These are phyloP conservation scores for Sebastes vulpes DNA, from an alignment of 2,797 vertebrate genomes.

Conservation along the genomic window DNA sequence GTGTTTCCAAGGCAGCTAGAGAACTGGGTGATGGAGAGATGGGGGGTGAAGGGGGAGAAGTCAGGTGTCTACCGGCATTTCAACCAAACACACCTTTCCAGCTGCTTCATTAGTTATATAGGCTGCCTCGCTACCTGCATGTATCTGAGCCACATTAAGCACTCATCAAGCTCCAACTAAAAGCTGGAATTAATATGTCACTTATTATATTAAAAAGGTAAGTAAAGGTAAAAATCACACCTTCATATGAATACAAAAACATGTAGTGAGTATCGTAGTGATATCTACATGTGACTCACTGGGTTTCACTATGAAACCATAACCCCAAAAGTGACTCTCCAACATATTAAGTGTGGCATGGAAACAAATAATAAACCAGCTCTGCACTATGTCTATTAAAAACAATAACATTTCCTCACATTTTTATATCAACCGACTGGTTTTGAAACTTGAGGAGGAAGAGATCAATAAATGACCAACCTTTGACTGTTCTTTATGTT, in stretches of 20 bases:
- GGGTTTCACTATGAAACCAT: background rate
- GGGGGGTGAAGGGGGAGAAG: background rate
- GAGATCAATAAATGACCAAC: background rate
- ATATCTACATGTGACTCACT: background rate
- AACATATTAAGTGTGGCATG: background rate
- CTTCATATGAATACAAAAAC: background rate
- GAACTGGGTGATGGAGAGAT: background rate
- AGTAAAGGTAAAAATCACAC: background rate
- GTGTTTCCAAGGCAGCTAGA: background rate
- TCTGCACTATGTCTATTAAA: background rate
- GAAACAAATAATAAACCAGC: background rate
- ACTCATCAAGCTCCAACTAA: conserved; percentile 12
- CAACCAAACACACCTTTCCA: background rate
- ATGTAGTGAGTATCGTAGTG: background rate
- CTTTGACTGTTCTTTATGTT: background rate
- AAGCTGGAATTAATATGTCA: background rate
- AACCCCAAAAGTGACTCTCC: background rate
- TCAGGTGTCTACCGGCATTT: background rate
- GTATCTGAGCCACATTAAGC: conserved; percentile 29
- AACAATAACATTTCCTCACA: background rate
- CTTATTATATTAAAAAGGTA: background rate
- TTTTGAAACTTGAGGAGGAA: background rate
- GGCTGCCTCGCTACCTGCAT: background rate
- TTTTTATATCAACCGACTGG: background rate
- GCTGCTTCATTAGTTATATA: background rate